Base-by-base conservation (phyloP, 2,113 vertebrate species). In the Cygnus atratus region DNA sequence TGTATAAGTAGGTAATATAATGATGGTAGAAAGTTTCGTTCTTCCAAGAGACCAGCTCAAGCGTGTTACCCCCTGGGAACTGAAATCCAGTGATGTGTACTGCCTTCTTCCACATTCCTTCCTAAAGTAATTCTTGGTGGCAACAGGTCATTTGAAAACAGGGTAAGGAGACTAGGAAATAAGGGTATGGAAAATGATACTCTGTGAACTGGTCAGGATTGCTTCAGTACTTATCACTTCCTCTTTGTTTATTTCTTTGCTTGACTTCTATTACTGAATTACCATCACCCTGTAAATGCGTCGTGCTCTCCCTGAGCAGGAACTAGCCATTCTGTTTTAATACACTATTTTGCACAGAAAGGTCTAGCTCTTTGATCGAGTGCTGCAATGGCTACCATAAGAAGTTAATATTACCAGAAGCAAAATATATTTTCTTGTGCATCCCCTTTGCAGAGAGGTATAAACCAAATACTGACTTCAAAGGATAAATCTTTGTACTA, bases 391-490 rank as follows among this genome's bases (percentile, higher is more conserved):
- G 13, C 85, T 93, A 26, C 86, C 31, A 6, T 71, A 37, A n/a
- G 37, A 78, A 58, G 66, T 79, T 66, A 50, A 75, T 77, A 68
- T 90, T 93, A 84, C 76, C 73, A 25, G 87, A 37, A 97, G 55
- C 35, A 70, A 94, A 84, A 33, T 0, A 0, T 43, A 31, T 95
- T 95, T 94, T 88, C 62, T 74, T 77, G 52, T 82, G 68, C 70
- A 76, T 86, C 80, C 20, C n/a, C 63, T 63, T 88, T 85, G 50
- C 94, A 95, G 92, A 82, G 93, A 97, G 63, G 46, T 65, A 95
- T 79, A 95, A 96, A 84, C 78, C 46, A 84, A 97, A 96, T 90
- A 87, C 85, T 74, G 89, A 95, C 96, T 96, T 97, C 95, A 97
- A 97, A 97, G 80, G 88, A 90, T 83, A 72, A 52, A 73, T 92